These are phyloP conservation scores for Cyphomyrus discorhynchus DNA, from an alignment of 2,113 vertebrate genomes.

Conservation along the genomic window DNA sequence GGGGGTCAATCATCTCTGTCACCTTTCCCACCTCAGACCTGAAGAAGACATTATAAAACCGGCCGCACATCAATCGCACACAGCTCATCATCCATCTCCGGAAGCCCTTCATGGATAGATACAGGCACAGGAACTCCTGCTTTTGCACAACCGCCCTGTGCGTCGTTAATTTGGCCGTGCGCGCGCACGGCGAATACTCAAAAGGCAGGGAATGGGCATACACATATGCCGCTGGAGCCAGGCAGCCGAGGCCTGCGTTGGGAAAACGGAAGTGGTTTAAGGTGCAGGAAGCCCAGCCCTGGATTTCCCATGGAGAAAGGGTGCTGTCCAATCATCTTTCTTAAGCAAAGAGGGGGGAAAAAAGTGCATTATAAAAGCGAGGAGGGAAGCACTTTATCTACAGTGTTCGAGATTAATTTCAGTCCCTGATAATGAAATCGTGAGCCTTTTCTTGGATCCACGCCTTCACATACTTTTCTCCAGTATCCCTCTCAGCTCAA, in stretches of 20 bases:
- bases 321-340: not conserved
- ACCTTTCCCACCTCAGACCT: conserved; percentile 12
- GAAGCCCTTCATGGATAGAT: not conserved
- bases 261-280: conserved; percentile 6
- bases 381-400: conserved; percentile 22
- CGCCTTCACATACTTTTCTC: not conserved
- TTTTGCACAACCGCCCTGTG: not conserved
- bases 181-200: not conserved
- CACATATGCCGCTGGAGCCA: not conserved
- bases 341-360: not conserved
- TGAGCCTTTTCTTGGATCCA: not conserved
- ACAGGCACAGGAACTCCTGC: not conserved
- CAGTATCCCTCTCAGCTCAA: not conserved
- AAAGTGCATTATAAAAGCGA: conserved; percentile 12
- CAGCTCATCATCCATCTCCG: not conserved
- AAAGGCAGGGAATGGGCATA: not conserved
- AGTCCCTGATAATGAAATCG: conserved; percentile 11
- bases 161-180: not conserved
- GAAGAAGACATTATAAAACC: not conserved
- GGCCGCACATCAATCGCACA: not conserved
- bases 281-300: conserved; percentile 25
- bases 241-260: not conserved
- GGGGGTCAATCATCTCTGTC: not conserved
- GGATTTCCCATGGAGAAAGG: conserved; percentile 22
- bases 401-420: conserved; percentile 3